Evolutionary conservation across 2,888 invertebrate species (phyloP), one percentile per base, ranked within the genome.

Genomic region (Dolichopus griseipennis): DNA sequence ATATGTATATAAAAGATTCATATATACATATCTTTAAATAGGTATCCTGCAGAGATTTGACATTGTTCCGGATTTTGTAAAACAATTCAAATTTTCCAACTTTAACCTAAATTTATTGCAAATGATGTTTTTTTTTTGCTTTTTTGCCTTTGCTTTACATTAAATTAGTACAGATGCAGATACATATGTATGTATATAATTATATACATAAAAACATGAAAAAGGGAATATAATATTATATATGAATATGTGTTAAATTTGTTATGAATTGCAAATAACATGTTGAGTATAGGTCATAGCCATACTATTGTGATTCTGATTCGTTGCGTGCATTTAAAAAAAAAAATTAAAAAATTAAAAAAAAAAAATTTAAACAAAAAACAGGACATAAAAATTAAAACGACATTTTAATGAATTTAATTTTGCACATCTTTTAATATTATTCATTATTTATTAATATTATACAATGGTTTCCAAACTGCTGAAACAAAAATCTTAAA

Each of bases 41-140:
- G n/a, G n/a, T 52, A 52, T 52, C 52, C n/a, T 52, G 18, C 52
- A 18, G 52, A 12, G 52, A 52, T 52, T n/a, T 52, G n/a, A 18
- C 52, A 52, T 52, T 52, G 52, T 52, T 52, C 52, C 52, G 52
- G 18, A 52, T 52, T n/a, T 12, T 52, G 52, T 52, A n/a, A 52
- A 52, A 52, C 52, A 52, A n/a, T 52, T 52, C 52, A 52, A 18
- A 52, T 12, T 3, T 52, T 52, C 6, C 15, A 12, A 52, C 15
- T 18, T 52, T 52, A 6, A 18, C 15, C 52, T 18, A 18, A 52
- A 52, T 18, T 52, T 52, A n/a, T 52, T 18, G n/a, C 18, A 52
- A 52, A 52, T 15, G 52, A 52, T 52, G 52, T 7, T 52, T 52
- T 52, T 1, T 41, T 41, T 41, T 41, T n/a, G n/a, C 8, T 4